Conservation (phyloP, 2,797 vertebrate species). For the Characodon lateralis region DNA sequence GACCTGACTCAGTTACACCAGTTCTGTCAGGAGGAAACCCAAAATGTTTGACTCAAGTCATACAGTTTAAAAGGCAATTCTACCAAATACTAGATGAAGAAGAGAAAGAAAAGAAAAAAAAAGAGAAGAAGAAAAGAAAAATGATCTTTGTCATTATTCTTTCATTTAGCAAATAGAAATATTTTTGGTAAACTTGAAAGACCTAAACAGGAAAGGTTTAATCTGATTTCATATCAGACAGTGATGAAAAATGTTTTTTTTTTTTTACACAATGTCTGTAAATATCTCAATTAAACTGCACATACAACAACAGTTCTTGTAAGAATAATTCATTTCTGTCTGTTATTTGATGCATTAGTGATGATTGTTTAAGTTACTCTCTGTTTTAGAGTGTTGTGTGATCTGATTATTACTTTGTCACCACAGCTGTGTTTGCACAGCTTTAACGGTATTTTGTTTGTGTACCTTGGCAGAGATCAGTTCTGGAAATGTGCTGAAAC, state of each 20-base stretch:
- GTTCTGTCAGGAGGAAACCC: too few species aligned
- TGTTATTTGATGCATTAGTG: background rate
- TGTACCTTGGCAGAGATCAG: slow-evolving; percentile 22
- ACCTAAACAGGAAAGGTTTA: background rate
- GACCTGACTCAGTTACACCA: too few species aligned
- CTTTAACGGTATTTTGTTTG: slow-evolving; percentile 36
- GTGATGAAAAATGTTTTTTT: background rate
- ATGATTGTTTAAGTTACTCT: background rate
- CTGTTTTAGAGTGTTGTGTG: background rate
- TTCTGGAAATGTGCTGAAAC: slow-evolving; percentile 22
- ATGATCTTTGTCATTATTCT: background rate
- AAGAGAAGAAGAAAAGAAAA: too few species aligned
- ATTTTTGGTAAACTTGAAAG: background rate
- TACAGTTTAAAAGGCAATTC: too few species aligned
- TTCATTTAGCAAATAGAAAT: background rate
- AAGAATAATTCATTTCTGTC: background rate
- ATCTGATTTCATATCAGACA: too few species aligned
- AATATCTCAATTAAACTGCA: background rate
- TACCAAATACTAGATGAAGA: too few species aligned
- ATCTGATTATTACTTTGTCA: slow-evolving; percentile 33
- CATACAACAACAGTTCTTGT: background rate
- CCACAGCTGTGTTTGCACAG: slow-evolving; percentile 56
- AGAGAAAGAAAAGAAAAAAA: too few species aligned
- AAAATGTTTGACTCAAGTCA: too few species aligned
- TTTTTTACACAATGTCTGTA: background rate